These are phyloP conservation scores for Gopherus flavomarginatus DNA, from an alignment of 2,113 vertebrate species.

Conservation along the genomic window DNA sequence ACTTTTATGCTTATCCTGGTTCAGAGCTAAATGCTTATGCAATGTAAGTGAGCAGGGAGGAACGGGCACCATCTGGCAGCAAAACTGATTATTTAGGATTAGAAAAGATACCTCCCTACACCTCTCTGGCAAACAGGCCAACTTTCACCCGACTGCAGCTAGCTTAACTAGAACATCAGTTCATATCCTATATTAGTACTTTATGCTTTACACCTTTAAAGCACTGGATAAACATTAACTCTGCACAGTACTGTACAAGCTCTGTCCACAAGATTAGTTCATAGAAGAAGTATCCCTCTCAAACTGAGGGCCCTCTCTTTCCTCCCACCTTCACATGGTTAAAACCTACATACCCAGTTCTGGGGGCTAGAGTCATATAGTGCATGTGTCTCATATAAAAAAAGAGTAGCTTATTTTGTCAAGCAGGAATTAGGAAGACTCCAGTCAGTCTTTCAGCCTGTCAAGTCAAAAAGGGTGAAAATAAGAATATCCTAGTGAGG, in stretches of 20 bases:
- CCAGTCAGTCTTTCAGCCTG: slow-evolving; percentile 13
- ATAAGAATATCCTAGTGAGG: background rate
- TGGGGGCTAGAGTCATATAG: background rate
- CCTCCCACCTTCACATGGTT: background rate
- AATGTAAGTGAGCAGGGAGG: background rate
- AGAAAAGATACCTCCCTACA: background rate
- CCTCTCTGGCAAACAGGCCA: slow-evolving; percentile 6
- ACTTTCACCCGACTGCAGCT: background rate
- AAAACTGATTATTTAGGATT: background rate
- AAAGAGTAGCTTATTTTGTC: slow-evolving; percentile 24
- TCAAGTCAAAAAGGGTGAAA: slow-evolving; percentile 21
- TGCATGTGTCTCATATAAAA: background rate
- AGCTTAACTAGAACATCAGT: background rate
- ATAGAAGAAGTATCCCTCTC: background rate
- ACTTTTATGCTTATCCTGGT: slow-evolving; percentile 25
- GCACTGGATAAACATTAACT: background rate
- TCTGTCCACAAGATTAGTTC: background rate
- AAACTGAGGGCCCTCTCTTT: background rate
- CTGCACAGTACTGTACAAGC: background rate
- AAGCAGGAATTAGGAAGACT: background rate
- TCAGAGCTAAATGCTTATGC: background rate
- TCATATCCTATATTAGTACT: slow-evolving; percentile 30
- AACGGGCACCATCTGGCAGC: background rate
- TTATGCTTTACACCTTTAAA: background rate
- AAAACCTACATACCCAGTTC: background rate